Evolutionary conservation across 92 coral and sea anemone genomes (phyloP), one percentile per base, ranked within the genome.

Genomic region (Heteractis magnifica): DNA sequence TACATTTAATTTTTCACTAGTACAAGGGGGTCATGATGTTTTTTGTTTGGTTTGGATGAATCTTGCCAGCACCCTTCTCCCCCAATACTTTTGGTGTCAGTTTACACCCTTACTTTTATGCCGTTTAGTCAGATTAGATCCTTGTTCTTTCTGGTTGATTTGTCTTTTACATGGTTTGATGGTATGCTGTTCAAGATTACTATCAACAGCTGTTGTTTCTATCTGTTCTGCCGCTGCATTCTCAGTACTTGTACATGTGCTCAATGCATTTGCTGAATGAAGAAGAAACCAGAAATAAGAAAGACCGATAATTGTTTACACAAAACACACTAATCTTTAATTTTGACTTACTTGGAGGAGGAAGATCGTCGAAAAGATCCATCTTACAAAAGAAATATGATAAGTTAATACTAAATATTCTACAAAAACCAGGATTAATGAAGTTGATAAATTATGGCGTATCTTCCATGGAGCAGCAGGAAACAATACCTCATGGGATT

Each of bases 341-440:
- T 14, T 13, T 78, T 68, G 10, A 52, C 70, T 72, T 77, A 77
- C 75, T 70, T 79, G 91, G 88, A 12, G 82, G 87, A 10, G 91
- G 91, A 4, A 88, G 81, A 80, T 88, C 91, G 21, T 86, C 91
- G 70, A 88, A 88, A 8, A 88, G 75, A 75, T 82, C 86, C 86
- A 82, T 82, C 6, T 12, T 59, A 9, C 71, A 78, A 80, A 56
- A 10, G 8, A 52, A 51, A 34, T 34, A 34, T 34, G 44, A 34
- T 34, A 34, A 34, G 44, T 34, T 34, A 34, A 34, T 34, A 34
- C 3, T 34, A 34, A 34, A 34, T 34, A 2, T 34, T 34, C 44
- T 34, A 34, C 44, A 34, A 1, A 34, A 34, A 34, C 44, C 44
- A 34, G 44, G 44, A 34, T 34, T 34, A 34, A 34, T 2, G 44